Base-by-base conservation (phyloP, 2,113 vertebrate genomes). In the Caloenas nicobarica region DNA sequence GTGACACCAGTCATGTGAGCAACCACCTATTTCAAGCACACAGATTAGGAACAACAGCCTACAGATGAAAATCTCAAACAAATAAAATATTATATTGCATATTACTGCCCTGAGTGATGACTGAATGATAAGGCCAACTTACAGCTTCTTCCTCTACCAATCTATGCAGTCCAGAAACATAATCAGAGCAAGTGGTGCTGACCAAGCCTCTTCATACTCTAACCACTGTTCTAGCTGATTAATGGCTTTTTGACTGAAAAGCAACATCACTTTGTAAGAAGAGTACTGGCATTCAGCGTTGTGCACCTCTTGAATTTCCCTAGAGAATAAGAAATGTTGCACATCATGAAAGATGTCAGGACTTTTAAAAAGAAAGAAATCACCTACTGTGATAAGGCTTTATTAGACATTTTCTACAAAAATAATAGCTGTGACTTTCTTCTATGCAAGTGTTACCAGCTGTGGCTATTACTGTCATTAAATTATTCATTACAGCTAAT, bases 11-110 rank as follows among this genome's bases (percentile, higher is more conserved):
- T 42, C 83, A 96, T 46, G 81, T 62, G 94, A 73, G 65, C 51
- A 87, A 86, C 31, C 82, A 91, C 69, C 38, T 28, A 82, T 51
- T 90, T 88, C 60, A 94, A 70, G 51, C 2, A 88, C 40, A 77
- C 4, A 79, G 57, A 87, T 65, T 69, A 94, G 44, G 26, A 91
- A 91, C 74, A 96, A 80, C 48, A 91, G n/a, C 11, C 36, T 69
- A 61, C 51, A 81, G 66, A 79, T 83, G 38, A 93, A 93, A 97
- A 86, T 33, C 66, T 70, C 70, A 86, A 46, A 76, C 11, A 90
- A 64, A 78, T 44, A 60, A 40, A 62, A 16, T 44, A 62, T 23
- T 4, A 2, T 36, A 77, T 71, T 76, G 36, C 56, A 36, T 40
- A 36, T 68, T 74, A 53, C 38, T 40, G 18, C 33, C 38, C 66